Evolutionary conservation across 2,797 vertebrate species (phyloP), one percentile per base, ranked within the genome.

Genomic region (Danio jaintianensis): DNA sequence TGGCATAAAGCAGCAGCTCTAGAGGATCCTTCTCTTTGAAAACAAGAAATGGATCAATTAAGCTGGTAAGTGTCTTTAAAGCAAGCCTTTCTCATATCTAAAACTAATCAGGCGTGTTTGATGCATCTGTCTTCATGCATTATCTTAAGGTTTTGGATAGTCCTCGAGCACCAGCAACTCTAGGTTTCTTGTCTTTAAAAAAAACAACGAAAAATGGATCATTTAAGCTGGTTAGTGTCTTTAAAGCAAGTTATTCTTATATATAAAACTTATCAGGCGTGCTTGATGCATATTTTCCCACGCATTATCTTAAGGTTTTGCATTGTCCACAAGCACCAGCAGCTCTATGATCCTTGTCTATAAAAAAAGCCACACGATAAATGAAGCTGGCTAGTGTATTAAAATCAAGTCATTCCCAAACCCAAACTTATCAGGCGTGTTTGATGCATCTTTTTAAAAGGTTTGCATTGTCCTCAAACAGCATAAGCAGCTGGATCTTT

Each of bases 31-130:
- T 69, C 67, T 4, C 47, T 12, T 13, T 69, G 67, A 7, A 18
- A 74, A 47, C 47, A 42, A 50, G 45, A 75, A 40, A 63, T 61
- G 59, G 52, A 72, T 53, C 5, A 45, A 45, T 15, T 6, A 58
- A 56, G 52, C 69, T 43, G 69, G 47, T 43, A 64, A 55, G 36
- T 43, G 38, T 56, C 4, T 43, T 29, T 12, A 47, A 29, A 29
- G 7, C 45, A 47, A 47, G 45, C 12, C n/a, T 52, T 52, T 63
- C 10, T 74, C 61, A 5, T 4, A 2, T 63, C n/a, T 12, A 52
- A 0, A 58, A 67, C 63, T 77, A 58, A 6, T 75, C 16, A 7
- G 50, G 11, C 29, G 9, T 62, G 73, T 52, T 43, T 63, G 59
- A 42, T 55, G 4, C 48, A 9, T 22, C 2, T 7, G 13, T 29